These are phyloP conservation scores for Indri indri DNA, from an alignment of 2,113 vertebrate genomes.

Conservation along the genomic window DNA sequence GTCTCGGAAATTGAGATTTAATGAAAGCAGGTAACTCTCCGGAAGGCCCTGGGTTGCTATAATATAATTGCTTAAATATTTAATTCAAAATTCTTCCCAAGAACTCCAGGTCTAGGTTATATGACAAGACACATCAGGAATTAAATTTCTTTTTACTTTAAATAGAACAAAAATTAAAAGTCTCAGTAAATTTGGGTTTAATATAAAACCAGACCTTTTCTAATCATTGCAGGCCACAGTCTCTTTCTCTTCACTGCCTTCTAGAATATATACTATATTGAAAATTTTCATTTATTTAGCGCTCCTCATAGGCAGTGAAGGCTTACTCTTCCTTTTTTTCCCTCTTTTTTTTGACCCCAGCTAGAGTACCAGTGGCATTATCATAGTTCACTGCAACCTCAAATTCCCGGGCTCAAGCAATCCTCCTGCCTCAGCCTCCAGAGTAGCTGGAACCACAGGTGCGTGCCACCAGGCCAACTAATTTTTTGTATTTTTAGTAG, in stretches of 20 bases:
- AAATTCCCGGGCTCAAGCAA: too few species aligned
- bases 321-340: not conserved
- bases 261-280: not conserved
- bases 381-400: too few species aligned
- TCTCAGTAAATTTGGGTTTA: slow-evolving; percentile 56
- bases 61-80: slow-evolving; percentile 65
- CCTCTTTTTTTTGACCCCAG: too few species aligned
- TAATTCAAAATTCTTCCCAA: slow-evolving; percentile 54
- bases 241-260: slow-evolving; percentile 13
- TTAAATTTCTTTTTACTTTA: slow-evolving; percentile 68
- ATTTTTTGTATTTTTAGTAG: too few species aligned
- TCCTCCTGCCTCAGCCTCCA: too few species aligned
- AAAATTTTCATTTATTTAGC: not conserved
- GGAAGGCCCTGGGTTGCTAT: slow-evolving; percentile 16
- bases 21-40: slow-evolving; percentile 61
- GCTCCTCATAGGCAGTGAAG: not conserved
- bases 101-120: slow-evolving; percentile 56
- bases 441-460: too few species aligned
- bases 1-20: slow-evolving; percentile 69
- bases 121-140: slow-evolving; percentile 62
- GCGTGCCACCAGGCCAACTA: too few species aligned
- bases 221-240: slow-evolving; percentile 20
- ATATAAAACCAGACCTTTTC: slow-evolving; percentile 54
- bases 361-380: too few species aligned
- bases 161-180: slow-evolving; percentile 56